Conservation (phyloP, 2,888 invertebrate species). For the Agrotis clavis region DNA sequence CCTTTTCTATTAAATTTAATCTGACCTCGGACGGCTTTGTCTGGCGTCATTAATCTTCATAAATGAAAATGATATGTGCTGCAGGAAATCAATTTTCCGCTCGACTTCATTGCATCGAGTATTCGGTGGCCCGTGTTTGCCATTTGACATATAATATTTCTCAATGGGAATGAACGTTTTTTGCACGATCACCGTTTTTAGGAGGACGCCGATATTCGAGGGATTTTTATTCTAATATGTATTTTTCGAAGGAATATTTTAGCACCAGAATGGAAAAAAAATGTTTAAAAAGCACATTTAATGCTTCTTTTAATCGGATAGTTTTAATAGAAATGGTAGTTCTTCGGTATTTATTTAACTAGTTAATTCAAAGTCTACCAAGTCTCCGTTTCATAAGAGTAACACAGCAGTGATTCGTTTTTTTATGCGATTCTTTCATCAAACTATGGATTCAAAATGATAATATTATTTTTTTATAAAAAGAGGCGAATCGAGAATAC, state of each 20-base stretch:
- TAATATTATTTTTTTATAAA: too few species aligned
- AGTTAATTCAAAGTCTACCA: background rate
- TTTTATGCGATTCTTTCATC: background rate
- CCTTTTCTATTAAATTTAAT: slow-evolving; percentile 62
- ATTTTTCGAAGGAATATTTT: slow-evolving; percentile 31
- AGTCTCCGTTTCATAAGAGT: background rate
- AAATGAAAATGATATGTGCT: slow-evolving; percentile 83
- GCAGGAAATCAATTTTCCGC: slow-evolving; percentile 86
- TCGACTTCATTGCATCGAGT: slow-evolving; percentile 78
- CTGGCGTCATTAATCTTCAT: slow-evolving; percentile 71
- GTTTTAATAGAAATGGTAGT: background rate
- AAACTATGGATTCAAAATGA: too few species aligned
- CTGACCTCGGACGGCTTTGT: slow-evolving; percentile 57
- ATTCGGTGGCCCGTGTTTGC: slow-evolving; percentile 73
- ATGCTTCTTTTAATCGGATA: background rate
- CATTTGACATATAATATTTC: slow-evolving; percentile 80
- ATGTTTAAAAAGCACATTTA: background rate
- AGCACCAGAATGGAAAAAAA: background rate
- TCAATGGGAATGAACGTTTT: slow-evolving; percentile 56
- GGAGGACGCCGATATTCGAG: slow-evolving; percentile 29
- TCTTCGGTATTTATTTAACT: background rate
- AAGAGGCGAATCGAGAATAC: too few species aligned
- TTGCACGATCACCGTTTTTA: slow-evolving; percentile 64
- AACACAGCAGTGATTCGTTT: background rate
- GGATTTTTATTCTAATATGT: slow-evolving; percentile 38